A percentile compares a stretch with the other conserved stretches of the same genome.
These are phyloP conservation scores for Rousettus leschenaultii DNA, from an alignment of 2,113 vertebrate species.

Conservation along the genomic window DNA sequence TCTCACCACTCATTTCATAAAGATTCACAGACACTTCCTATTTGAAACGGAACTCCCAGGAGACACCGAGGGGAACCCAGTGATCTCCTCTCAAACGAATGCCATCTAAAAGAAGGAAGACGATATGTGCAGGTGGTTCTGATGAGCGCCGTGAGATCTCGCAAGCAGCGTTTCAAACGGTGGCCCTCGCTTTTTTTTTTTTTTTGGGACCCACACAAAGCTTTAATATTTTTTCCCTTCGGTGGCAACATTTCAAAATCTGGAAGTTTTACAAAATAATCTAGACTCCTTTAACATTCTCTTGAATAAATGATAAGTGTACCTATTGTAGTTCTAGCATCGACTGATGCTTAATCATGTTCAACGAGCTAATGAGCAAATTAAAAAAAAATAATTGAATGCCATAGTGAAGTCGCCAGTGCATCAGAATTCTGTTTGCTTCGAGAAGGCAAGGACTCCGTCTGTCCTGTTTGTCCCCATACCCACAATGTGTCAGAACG, in stretches of 20 bases:
- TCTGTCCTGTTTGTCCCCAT: background rate
- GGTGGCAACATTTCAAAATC: background rate
- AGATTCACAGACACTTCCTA: background rate
- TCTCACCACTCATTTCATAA: background rate
- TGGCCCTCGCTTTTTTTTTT: background rate
- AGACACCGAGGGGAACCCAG: background rate
- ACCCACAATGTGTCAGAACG: background rate
- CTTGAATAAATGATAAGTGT: background rate
- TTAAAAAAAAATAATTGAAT: background rate
- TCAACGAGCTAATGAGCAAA: background rate
- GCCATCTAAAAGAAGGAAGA: background rate
- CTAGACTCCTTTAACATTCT: background rate
- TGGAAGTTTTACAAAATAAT: background rate
- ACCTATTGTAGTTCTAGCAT: background rate
- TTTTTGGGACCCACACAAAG: background rate
- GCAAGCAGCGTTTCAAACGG: background rate
- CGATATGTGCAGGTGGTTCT: conserved; percentile 24
- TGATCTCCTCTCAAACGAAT: background rate
- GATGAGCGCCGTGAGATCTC: background rate
- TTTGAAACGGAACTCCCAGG: background rate
- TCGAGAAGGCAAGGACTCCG: background rate
- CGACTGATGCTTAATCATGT: background rate
- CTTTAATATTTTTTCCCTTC: background rate
- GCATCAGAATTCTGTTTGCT: background rate
- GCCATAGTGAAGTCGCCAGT: no score